These are phyloP conservation scores for Apantesis nais DNA, from an alignment of 2,888 invertebrate genomes.

Conservation along the genomic window DNA sequence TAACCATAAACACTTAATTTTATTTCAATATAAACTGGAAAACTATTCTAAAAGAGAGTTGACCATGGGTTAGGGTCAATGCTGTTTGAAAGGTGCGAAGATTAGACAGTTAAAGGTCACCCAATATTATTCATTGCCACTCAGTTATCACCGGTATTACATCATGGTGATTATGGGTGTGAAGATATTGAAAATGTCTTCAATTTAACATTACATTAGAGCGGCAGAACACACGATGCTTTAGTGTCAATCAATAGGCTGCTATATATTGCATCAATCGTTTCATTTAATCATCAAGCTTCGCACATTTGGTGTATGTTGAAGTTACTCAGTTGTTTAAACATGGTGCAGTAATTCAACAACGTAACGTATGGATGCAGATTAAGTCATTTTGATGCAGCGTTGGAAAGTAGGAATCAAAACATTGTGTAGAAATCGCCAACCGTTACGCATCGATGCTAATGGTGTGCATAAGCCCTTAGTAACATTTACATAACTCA, in stretches of 20 bases:
- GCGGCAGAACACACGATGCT: not conserved
- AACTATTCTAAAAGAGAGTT: too few species aligned
- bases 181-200: not conserved
- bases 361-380: not conserved
- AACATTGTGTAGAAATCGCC: not conserved
- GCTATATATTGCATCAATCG: not conserved
- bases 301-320: not conserved
- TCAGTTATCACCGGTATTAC: not conserved
- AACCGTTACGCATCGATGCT: not conserved
- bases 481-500: not conserved
- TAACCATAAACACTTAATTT: too few species aligned
- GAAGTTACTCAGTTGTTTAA: not conserved
- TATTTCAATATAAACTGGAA: too few species aligned
- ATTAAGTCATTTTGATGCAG: not conserved
- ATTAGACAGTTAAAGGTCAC: slow-evolving; percentile 5
- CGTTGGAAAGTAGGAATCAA: not conserved
- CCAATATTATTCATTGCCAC: too few species aligned
- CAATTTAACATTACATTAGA: not conserved
- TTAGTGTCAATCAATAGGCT: too few species aligned
- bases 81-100: not conserved
- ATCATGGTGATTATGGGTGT: not conserved
- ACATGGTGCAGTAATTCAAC: not conserved
- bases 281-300: not conserved
- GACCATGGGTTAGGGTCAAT: too few species aligned
- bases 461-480: not conserved